Conservation (phyloP, 37 sponge, comb jelly and placozoan species). For the Ianthella basta region DNA sequence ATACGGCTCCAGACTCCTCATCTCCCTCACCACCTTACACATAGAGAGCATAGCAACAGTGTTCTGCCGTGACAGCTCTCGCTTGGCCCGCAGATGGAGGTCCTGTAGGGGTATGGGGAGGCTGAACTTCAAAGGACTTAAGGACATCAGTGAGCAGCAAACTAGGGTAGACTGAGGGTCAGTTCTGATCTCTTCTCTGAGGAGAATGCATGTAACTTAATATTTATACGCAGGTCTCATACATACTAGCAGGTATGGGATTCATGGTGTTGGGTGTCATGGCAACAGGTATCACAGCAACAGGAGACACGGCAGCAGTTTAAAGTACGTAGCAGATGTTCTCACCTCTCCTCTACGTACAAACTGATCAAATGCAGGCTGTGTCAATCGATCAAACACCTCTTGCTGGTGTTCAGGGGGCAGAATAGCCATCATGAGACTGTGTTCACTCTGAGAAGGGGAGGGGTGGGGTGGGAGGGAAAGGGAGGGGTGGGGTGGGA, state of each 20-base stretch:
- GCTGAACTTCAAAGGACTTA: too few relatives aligned
- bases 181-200: too few relatives aligned
- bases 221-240: too few relatives aligned
- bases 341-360: constrained; percentile 78
- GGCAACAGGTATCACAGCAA: background rate
- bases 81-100: constrained; percentile 43
- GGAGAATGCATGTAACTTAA: too few relatives aligned
- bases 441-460: constrained; percentile 65
- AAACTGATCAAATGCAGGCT: constrained; percentile 71
- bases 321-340: background rate
- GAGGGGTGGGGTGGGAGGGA: background rate
- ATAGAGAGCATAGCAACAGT: constrained; percentile 54
- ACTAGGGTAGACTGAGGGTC: too few relatives aligned
- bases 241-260: too few relatives aligned
- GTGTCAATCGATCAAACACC: constrained; percentile 67
- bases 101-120: constrained; percentile 9
- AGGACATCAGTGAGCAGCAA: too few relatives aligned
- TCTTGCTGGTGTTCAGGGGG: constrained; percentile 59
- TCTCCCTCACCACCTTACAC: constrained; percentile 60
- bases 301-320: background rate
- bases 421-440: constrained; percentile 77
- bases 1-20: constrained; percentile 58
- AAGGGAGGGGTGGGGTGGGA: background rate
- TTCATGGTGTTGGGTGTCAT: too few relatives aligned
- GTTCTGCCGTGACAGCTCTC: constrained; percentile 48